phyloP scores from a whole-genome alignment of 2,888 invertebrate species.

The Hirtodrosophila cameraria region DNA sequence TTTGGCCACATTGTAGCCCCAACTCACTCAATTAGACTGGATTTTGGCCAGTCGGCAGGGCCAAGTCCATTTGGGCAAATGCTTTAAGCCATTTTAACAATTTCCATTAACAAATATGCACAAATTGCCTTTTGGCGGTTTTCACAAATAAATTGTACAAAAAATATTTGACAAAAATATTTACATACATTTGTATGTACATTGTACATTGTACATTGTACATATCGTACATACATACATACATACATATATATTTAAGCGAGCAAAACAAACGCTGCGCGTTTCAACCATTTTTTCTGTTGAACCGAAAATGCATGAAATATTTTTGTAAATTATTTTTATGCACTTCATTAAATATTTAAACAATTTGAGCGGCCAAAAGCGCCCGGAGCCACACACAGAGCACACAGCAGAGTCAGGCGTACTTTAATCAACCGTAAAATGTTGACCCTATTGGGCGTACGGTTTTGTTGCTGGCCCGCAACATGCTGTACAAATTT shows the following conservation, averaged over 20 bases:
- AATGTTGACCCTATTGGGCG: conserved; percentile 74
- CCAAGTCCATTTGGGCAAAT: conserved; percentile 68
- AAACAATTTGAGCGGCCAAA: conserved; percentile 63
- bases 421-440: conserved; percentile 80
- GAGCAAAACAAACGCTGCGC: conserved; percentile 40
- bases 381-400: conserved; percentile 38
- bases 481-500: conserved; percentile 74
- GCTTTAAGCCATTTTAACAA: conserved; percentile 80
- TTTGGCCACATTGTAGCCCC: conserved; percentile 26
- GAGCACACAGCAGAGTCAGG: conserved; percentile 39
- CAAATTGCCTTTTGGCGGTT: conserved; percentile 80
- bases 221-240: not conserved
- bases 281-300: conserved; percentile 32
- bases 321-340: conserved; percentile 75
- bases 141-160: conserved; percentile 69
- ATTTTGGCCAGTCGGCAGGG: conserved; percentile 21
- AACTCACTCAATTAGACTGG: conserved; percentile 69
- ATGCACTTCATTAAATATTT: conserved; percentile 76
- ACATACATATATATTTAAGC: not conserved
- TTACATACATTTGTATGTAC: conserved; percentile 13
- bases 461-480: conserved; percentile 43
- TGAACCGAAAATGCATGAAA: conserved; percentile 72
- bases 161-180: conserved; percentile 75
- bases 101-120: conserved; percentile 82
- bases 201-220: conserved; percentile 11